Percentiles rank a stretch among this genome's conserved stretches.
Conservation (phyloP, 2,797 vertebrate genomes). For the Echiichthys vipera region DNA sequence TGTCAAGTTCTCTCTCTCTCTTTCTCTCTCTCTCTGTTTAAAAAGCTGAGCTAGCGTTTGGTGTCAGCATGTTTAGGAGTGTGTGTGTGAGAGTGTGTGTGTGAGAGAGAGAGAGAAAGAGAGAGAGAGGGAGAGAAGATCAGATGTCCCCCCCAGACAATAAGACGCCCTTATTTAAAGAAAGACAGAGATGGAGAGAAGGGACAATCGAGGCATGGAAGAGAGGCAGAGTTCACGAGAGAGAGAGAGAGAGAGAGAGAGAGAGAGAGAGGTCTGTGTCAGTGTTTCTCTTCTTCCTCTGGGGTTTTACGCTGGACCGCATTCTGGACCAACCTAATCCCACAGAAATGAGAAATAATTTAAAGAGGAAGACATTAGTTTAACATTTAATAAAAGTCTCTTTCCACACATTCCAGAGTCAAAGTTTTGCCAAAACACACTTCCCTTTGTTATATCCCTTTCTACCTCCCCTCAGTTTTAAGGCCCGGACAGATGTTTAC, state of each 20-base stretch:
- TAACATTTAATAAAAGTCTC: not conserved
- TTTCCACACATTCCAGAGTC: not conserved
- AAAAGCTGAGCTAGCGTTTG: constrained; percentile 50
- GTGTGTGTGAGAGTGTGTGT: constrained; percentile 24
- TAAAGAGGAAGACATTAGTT: not conserved
- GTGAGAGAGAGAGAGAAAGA: no score
- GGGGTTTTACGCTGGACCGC: constrained; percentile 1
- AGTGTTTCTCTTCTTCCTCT: not conserved
- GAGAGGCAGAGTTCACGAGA: not conserved
- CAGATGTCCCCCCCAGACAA: constrained; percentile 61
- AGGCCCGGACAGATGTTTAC: not conserved
- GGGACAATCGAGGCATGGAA: constrained; percentile 2
- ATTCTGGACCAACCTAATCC: not conserved
- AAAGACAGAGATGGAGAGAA: not conserved
- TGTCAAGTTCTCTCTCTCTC: constrained; percentile 39
- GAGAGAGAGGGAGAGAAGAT: no score
- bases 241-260: not conserved
- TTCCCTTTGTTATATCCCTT: not conserved
- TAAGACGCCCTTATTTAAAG: constrained; percentile 52
- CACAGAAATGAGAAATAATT: not conserved
- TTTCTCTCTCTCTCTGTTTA: constrained; percentile 12
- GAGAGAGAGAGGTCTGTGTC: not conserved
- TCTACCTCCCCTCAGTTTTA: not conserved
- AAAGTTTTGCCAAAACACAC: not conserved
- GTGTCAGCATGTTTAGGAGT: constrained; percentile 59